Evolutionary conservation across 2,797 vertebrate species (phyloP).

Genomic region (Austrolebias charrua): DNA sequence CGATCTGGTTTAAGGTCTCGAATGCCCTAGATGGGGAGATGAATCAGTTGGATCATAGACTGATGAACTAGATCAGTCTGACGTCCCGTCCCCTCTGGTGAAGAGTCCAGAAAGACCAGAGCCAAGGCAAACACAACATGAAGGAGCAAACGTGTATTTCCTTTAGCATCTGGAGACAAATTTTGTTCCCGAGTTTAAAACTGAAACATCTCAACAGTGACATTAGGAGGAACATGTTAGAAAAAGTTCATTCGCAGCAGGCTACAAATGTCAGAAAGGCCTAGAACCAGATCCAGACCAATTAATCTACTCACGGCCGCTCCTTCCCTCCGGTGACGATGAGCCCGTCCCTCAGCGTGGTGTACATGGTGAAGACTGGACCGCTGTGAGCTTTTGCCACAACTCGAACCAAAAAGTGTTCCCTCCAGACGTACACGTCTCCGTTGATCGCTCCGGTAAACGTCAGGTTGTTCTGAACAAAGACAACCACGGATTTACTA

Average conservation of each 20-base stretch:
- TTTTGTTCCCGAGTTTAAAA: neutral
- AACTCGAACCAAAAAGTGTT: constrained; percentile 90
- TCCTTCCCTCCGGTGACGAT: constrained; percentile 97
- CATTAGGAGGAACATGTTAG: too few relatives aligned
- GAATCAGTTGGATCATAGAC: neutral
- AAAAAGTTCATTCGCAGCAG: too few relatives aligned
- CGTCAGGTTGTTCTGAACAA: constrained; percentile 89
- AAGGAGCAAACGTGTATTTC: neutral
- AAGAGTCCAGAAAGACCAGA: neutral
- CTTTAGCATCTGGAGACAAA: neutral
- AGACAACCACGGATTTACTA: constrained; percentile 1
- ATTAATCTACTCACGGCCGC: constrained; percentile 85
- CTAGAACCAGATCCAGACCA: neutral
- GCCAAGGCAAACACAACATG: neutral
- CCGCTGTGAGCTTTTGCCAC: constrained; percentile 96
- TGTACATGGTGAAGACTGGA: constrained; percentile 96
- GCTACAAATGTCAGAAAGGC: neutral
- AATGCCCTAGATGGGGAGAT: neutral
- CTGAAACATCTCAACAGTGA: neutral
- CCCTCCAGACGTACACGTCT: constrained; percentile 95
- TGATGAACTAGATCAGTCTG: neutral
- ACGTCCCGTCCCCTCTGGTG: neutral
- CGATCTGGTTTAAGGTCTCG: neutral
- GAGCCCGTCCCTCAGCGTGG: constrained; percentile 92
- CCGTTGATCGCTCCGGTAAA: constrained; percentile 96